Evolutionary conservation across 2,888 invertebrate genomes (phyloP), one percentile per base, ranked within the genome.

Genomic region (Sphaerophoria rueppellii): DNA sequence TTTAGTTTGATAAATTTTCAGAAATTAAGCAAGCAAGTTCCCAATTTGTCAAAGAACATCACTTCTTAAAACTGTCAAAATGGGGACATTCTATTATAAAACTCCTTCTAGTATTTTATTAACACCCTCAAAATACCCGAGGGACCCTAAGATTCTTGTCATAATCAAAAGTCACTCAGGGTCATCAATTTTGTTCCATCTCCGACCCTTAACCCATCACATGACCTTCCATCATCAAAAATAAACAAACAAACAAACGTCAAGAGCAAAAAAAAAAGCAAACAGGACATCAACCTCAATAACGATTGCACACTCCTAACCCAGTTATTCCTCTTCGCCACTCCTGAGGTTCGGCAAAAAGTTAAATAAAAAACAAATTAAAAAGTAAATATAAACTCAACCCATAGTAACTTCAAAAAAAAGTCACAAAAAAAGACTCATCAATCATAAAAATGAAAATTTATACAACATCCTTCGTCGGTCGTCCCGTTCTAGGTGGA

Each of bases 361-460:
- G 40, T 48, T 52, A 65, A 70, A 70, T 50, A 70, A 74, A 70
- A 65, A 43, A 52, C 60, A 73, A 61, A 60, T 16, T 52, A 34
- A 76, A 75, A 54, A 73, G 34, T 74, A 65, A 74, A 79, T 58
- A 78, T 40, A 24, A 24, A 60, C 24, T 9, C 40, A n/a, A 16
- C 35, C 6, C 9, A 50, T 67, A 57, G 50, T 40, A 57, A 63
- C n/a, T 50, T 11, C 46, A 72, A 60, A 54, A 14, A 54, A 12
- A 43, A 16, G 72, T 65, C 37, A 61, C 69, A 52, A 58, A 57
- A 57, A 57, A 75, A 65, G 67, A 75, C 67, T 50, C 50, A 72
- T 71, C 75, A 58, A 75, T 73, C 79, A 80, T 61, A 75, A 75
- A 61, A 67, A 67, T 54, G 67, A 67, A 67, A 67, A 54, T 54